Base-by-base conservation (phyloP, 2,888 invertebrate species). In the Nomada lathburiana region DNA sequence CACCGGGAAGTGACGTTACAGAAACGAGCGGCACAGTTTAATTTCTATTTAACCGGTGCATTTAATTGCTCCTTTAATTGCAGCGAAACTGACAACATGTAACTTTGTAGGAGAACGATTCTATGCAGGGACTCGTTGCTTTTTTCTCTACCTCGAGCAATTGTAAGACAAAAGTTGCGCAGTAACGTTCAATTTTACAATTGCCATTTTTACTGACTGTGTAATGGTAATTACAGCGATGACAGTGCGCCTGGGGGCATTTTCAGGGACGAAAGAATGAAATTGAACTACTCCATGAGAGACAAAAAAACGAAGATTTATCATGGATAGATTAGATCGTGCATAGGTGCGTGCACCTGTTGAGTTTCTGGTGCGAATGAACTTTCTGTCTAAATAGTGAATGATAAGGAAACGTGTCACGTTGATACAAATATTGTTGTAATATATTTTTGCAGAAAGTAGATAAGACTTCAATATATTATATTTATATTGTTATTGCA, bases 1-100 rank as follows among this genome's bases (percentile, higher is more conserved):
- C 64, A 69, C 68, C 69, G 52, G 57, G 79, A 79, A 79, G 62
- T 63, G 55, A 68, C 63, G 72, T 72, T 63, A 76, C 55, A 72
- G 79, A 72, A 72, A 73, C 69, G n/a, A 47, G 42, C 50, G 20
- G 18, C 47, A 69, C 52, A 64, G 50, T 52, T 71, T 67, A 50
- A 67, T 67, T 68, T 72, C 52, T 63, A 62, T 20, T 74, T 68
- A 42, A 74, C 29, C 53, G 44, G 16, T 18, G 55, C 42, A 16
- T 63, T 78, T 74, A 59, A 78, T 75, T 69, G 26, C 42, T 16
- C 2, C n/a, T 47, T 47, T 47, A 47, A 16, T 47, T 47, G 3
- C 53, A 16, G 53, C 29, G 23, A 67, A 59, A 44, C 57, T 23
- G 55, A 47, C 44, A 44, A n/a, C 29, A 55, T 18, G 62, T 18